These are phyloP conservation scores for Nephrotoma guestfalica DNA, from an alignment of 2,888 invertebrate species.

Conservation along the genomic window DNA sequence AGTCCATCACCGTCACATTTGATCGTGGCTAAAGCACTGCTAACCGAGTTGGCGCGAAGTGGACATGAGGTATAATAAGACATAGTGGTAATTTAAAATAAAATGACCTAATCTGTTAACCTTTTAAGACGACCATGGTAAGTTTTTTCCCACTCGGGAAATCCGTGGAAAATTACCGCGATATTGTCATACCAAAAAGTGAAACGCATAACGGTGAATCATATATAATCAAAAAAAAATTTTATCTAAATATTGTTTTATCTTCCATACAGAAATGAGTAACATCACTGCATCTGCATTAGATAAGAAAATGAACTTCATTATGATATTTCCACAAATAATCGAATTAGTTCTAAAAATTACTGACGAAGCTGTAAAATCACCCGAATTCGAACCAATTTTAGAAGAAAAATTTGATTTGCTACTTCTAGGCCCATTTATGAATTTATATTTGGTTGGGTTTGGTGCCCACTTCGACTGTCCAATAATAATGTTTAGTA, in stretches of 20 bases:
- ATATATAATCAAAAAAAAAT: neutral
- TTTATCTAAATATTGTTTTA: neutral
- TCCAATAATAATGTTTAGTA: neutral
- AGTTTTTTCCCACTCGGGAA: neutral
- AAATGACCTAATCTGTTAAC: neutral
- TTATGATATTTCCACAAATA: neutral
- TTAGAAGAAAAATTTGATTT: slow-evolving; percentile 10
- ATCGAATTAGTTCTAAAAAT: neutral
- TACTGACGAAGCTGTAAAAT: neutral
- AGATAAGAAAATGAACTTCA: neutral
- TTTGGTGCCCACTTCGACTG: neutral
- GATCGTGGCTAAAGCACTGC: slow-evolving; percentile 19
- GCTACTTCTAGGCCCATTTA: slow-evolving; percentile 6
- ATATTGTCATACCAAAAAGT: slow-evolving; percentile 1
- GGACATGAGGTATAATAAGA: slow-evolving; percentile 25
- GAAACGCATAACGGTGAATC: neutral
- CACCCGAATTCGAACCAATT: slow-evolving; percentile 4
- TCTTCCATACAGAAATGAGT: neutral
- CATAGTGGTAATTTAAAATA: slow-evolving; percentile 10
- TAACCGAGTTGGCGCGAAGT: slow-evolving; percentile 19
- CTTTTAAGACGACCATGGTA: neutral
- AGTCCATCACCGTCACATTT: slow-evolving; percentile 22
- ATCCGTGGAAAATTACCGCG: neutral
- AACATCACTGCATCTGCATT: neutral
- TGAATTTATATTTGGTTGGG: slow-evolving; percentile 2